These are phyloP conservation scores for Chouioia cunea DNA, from an alignment of 2,888 invertebrate species.

Conservation along the genomic window DNA sequence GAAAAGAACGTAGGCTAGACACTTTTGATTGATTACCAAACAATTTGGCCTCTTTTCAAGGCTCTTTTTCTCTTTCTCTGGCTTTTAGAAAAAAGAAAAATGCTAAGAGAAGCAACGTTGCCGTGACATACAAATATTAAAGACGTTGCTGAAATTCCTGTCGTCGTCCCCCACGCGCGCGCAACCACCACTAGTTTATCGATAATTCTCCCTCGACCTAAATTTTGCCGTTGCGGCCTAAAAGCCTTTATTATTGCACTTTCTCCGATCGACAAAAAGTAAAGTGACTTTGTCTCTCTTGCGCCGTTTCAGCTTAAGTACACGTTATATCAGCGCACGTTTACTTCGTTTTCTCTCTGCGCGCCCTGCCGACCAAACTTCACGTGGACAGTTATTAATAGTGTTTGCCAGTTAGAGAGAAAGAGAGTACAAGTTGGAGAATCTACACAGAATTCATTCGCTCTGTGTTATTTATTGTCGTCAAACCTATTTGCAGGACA, in stretches of 20 bases:
- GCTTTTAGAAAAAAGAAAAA: not conserved
- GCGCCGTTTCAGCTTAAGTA: no score
- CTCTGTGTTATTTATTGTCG: no score
- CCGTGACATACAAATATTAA: conserved; percentile 2
- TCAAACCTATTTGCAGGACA: no score
- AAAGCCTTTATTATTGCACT: conserved; percentile 21
- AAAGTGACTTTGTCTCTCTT: not conserved
- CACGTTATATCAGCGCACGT: no score
- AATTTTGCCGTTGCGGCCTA: conserved; percentile 26
- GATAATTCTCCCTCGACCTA: conserved; percentile 39
- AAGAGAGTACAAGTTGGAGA: no score
- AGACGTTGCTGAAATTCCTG: conserved; percentile 11
- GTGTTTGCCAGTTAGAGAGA: conserved; percentile 19
- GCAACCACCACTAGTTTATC: conserved; percentile 27
- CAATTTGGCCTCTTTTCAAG: conserved; percentile 4
- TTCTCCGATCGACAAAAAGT: not conserved
- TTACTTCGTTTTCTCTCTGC: no score
- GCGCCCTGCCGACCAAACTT: not conserved
- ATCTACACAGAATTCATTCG: no score
- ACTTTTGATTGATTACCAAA: conserved; percentile 22
- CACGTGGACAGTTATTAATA: conserved; percentile 23
- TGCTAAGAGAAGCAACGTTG: not conserved
- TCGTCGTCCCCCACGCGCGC: not conserved
- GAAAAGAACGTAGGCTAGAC: not conserved
- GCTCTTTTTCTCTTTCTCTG: no score